Evolutionary conservation across 2,888 invertebrate species (phyloP).

Genomic region (Philopedon plagiatum): DNA sequence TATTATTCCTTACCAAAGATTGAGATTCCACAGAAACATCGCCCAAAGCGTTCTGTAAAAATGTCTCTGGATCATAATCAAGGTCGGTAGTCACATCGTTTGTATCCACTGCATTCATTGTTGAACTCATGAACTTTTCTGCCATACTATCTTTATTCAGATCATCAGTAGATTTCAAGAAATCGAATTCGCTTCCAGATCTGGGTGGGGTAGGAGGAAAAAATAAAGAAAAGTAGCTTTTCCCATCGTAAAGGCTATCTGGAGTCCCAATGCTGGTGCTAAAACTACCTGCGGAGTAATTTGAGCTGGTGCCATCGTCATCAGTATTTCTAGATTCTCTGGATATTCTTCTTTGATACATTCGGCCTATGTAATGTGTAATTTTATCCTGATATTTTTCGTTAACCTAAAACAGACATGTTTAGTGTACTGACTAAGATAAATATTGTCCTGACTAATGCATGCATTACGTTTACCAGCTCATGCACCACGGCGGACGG

Average conservation of each 20-base stretch:
- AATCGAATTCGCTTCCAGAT: constrained; percentile 31
- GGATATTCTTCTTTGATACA: constrained; percentile 51
- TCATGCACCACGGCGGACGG: constrained; percentile 35
- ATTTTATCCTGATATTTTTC: constrained; percentile 53
- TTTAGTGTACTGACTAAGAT: not conserved
- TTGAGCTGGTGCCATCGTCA: constrained; percentile 41
- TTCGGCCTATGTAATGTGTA: constrained; percentile 51
- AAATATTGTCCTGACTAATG: not conserved
- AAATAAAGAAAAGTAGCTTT: constrained; percentile 44
- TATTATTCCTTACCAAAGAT: constrained; percentile 17
- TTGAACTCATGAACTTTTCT: constrained; percentile 41
- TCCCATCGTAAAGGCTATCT: constrained; percentile 40
- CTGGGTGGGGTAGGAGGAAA: constrained; percentile 8
- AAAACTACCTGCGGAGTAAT: constrained; percentile 36
- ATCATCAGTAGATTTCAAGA: constrained; percentile 48
- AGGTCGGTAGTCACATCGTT: constrained; percentile 35
- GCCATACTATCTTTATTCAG: constrained; percentile 44
- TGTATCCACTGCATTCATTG: constrained; percentile 25
- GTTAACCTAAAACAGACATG: constrained; percentile 43
- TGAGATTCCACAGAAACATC: constrained; percentile 32
- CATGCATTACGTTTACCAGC: constrained; percentile 53
- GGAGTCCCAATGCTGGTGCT: constrained; percentile 35
- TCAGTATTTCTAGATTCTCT: constrained; percentile 42
- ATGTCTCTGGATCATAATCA: constrained; percentile 51
- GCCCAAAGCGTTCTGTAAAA: constrained; percentile 53